Evolutionary conservation across 2,113 vertebrate genomes (phyloP).

Genomic region (Bombycilla garrulus): DNA sequence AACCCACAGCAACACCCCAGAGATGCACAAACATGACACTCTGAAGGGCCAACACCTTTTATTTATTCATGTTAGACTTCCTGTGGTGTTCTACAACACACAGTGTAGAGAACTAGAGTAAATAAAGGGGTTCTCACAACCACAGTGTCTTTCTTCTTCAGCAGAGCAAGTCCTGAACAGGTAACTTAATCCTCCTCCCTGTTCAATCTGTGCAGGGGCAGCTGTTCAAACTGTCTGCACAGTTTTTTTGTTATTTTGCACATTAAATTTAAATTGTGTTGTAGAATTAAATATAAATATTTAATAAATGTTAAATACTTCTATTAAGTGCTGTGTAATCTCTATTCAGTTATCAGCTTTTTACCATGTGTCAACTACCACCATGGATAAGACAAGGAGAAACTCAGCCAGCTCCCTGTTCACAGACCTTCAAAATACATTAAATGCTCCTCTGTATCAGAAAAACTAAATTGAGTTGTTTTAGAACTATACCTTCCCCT

Average conservation of each 20-base stretch:
- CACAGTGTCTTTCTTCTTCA: not conserved
- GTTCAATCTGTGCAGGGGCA: not conserved
- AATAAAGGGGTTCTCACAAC: not conserved
- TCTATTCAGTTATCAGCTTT: not conserved
- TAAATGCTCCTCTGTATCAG: not conserved
- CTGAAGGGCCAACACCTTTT: not conserved
- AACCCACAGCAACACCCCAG: not conserved
- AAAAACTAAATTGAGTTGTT: not conserved
- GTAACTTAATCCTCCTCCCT: not conserved
- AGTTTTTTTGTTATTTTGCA: not conserved
- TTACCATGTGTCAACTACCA: not conserved
- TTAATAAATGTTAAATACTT: not conserved
- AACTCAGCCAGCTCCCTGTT: not conserved
- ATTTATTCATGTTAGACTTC: not conserved
- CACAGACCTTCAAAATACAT: not conserved
- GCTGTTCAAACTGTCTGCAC: not conserved
- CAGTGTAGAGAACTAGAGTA: not conserved
- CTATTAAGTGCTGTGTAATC: not conserved
- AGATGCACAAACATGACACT: not conserved
- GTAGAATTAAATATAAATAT: not conserved
- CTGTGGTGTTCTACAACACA: not conserved
- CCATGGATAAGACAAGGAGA: not conserved
- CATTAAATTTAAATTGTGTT: not conserved
- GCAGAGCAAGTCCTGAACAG: not conserved
- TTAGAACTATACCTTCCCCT: not conserved